Base-by-base conservation (phyloP, 2,888 invertebrate genomes). In the Protonemura montana region DNA sequence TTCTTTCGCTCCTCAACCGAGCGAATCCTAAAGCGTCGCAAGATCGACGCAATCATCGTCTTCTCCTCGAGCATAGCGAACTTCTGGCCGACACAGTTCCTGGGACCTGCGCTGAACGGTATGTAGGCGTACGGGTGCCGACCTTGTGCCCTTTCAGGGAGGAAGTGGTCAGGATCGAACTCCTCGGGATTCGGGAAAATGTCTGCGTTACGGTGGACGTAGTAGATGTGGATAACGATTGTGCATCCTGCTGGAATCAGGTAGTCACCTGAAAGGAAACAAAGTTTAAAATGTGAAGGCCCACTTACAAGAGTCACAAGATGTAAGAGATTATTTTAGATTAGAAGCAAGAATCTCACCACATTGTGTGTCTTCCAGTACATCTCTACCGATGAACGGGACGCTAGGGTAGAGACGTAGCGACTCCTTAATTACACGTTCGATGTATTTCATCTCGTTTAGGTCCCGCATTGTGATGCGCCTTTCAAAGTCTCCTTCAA, bases 151-250 rank as follows among this genome's bases (percentile, higher is more conserved):
- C 91, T 91, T 89, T 95, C 94, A 0, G 94, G 93, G 76, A 94
- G 90, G 90, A 96, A 96, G 88, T 96, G 91, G 85, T 96, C 95
- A 0, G 96, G 95, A 89, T 95, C 93, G 90, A 95, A 96, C 87
- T 91, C 92, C 82, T 93, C 91, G 0, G 96, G 95, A 88, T 96
- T 92, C 0, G 94, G 92, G 91, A 93, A 96, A 85, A 93, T 91
- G 25, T 93, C 92, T 0, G 94, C 93, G 89, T 95, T 93, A 6
- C 94, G 93, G 90, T 96, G 96, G 10, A 95, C 89, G 89, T 95
- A 94, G 88, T 91, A 94, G n/a, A 94, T 93, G 78, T 93, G 92
- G 13, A 95, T 91, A 88, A 93, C 93, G 0, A 93, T 91, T n/a
- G 91, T 90, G 0, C 92, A 90, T 3, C 92, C 92, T 35, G 91